A percentile compares a stretch with the other conserved stretches of the same genome.
These are phyloP conservation scores for Donacobius atricapilla DNA, from an alignment of 2,113 vertebrate species.

Conservation along the genomic window DNA sequence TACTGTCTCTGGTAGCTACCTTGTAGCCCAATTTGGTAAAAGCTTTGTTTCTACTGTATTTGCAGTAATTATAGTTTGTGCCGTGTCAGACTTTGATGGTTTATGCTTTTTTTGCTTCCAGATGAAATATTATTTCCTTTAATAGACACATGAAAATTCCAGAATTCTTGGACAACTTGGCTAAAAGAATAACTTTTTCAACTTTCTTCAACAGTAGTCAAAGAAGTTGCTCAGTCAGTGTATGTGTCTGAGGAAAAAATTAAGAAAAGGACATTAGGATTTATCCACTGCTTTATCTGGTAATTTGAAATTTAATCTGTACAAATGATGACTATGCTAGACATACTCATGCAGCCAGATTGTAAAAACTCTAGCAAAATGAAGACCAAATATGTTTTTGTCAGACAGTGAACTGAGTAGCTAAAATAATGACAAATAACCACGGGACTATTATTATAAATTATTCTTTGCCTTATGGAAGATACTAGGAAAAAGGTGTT, in stretches of 20 bases:
- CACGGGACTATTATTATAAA: not conserved
- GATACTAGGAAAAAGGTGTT: not conserved
- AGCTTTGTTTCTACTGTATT: slow-evolving; percentile 51
- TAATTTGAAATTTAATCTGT: slow-evolving; percentile 32
- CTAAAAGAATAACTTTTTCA: slow-evolving; percentile 42
- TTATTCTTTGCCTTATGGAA: not conserved
- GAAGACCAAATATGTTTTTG: not conserved
- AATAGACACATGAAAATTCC: slow-evolving; percentile 15
- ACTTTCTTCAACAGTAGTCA: not conserved
- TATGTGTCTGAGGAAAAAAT: not conserved
- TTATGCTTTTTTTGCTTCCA: slow-evolving; percentile 49
- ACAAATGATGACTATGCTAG: not conserved
- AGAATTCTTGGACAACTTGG: slow-evolving; percentile 9
- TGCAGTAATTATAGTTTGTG: slow-evolving; percentile 68
- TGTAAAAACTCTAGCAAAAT: not conserved
- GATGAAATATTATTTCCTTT: slow-evolving; percentile 38
- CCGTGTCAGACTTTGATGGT: slow-evolving; percentile 63
- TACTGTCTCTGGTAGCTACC: slow-evolving; percentile 34
- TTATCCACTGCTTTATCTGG: not conserved
- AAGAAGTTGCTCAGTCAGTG: not conserved
- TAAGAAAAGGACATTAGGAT: not conserved
- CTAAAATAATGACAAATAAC: not conserved
- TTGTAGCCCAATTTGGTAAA: slow-evolving; percentile 74
- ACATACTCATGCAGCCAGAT: not conserved
- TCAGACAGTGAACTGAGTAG: not conserved